Evolutionary conservation across 2,888 invertebrate species (phyloP), one percentile per base, ranked within the genome.

Genomic region (Odontocerum albicorne): DNA sequence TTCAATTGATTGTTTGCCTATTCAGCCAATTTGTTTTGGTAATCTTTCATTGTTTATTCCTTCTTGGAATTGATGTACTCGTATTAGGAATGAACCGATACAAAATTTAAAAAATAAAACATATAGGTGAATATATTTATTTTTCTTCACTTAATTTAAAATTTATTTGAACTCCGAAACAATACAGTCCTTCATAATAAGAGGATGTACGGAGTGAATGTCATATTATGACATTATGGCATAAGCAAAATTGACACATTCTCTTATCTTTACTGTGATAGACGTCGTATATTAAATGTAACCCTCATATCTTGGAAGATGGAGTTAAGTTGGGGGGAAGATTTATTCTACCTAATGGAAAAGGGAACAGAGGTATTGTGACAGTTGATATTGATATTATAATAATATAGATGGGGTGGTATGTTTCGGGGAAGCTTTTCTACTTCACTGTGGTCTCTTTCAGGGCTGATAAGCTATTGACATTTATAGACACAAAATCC

Each of bases 301-400:
- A 16, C 21, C 49, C 27, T 27, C 27, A 7, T 27, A 10, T 10
- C 27, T 4, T 27, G 27, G 6, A 10, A 10, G 4, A 10, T 27
- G 6, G 27, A 10, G 27, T 4, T 27, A 27, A 27, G 27, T 10
- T 27, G 27, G 32, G 13, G 32, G 3, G 17, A 19, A 46, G 35
- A 46, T 46, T 46, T 46, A 35, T 46, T 15, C 46, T 19, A n/a
- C 35, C 22, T 19, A 35, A 35, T 21, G 46, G 46, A 19, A 7
- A 43, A 42, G 22, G 44, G 44, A 19, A 44, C 44, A 31, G 8
- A 32, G 45, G 45, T 33, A 46, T 33, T 46, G 46, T 46, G 46
- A 35, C 46, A 46, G 13, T 27, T 44, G 44, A 44, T 46, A 46
- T 46, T 46, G 46, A 35, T 46, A 46, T 46, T 46, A 46, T 46